Percentiles rank a stretch among this genome's conserved stretches.
phyloP scores from a whole-genome alignment of 2,797 vertebrate species.

The Pelochelys cantorii region DNA sequence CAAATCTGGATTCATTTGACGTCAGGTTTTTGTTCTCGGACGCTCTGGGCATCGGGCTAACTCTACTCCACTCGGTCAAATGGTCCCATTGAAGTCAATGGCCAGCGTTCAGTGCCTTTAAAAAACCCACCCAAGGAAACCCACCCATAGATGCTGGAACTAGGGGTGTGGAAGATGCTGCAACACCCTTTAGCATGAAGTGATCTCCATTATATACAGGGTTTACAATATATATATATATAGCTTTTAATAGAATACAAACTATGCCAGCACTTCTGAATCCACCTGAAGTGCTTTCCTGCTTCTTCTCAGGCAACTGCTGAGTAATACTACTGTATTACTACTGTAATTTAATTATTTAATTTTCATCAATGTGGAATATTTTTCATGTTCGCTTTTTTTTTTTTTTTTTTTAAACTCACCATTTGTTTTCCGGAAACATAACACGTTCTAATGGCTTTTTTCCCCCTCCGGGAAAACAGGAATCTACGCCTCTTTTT shows the following conservation, averaged over 20 bases:
- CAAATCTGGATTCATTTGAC: background rate
- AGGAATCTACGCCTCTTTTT: background rate
- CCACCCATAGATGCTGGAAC: background rate
- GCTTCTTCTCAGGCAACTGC: constrained; percentile 12
- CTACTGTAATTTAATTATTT: background rate
- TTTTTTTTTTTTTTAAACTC: too few species aligned
- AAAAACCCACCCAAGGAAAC: constrained; percentile 63
- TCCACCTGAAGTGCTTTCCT: background rate
- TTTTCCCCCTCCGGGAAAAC: fast-evolving
- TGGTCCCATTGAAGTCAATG: background rate
- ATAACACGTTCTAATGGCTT: fast-evolving
- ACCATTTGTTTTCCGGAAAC: background rate
- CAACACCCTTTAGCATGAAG: too few species aligned
- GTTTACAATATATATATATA: too few species aligned
- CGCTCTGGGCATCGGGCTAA: background rate
- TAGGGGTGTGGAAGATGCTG: too few species aligned
- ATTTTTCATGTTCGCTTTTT: background rate
- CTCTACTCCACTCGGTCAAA: background rate
- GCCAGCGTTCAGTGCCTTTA: background rate
- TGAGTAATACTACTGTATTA: background rate
- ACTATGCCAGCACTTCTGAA: too few species aligned
- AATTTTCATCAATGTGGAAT: background rate
- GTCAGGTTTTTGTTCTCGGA: background rate
- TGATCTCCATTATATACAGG: too few species aligned
- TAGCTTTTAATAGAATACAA: too few species aligned